Conservation (phyloP, 1,140 invertebrate genomes). For the Pachypeltis micranthus region DNA sequence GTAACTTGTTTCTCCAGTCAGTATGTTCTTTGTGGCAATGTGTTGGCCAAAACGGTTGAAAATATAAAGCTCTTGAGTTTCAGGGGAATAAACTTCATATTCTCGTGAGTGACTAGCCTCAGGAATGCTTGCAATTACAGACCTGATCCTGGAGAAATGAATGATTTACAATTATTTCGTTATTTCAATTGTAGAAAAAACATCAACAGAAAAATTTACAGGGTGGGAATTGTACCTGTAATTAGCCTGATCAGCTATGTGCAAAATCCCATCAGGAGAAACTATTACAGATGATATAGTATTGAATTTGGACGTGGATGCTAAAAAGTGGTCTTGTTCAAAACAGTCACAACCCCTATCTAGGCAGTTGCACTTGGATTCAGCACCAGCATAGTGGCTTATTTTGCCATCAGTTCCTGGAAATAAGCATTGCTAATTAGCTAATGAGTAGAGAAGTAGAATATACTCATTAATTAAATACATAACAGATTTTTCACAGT, state of each 20-base stretch:
- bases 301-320: conserved; percentile 85
- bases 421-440: too few relatives aligned
- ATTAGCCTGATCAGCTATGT: conserved; percentile 88
- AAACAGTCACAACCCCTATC: conserved; percentile 82
- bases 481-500: too few relatives aligned
- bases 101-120: conserved; percentile 68
- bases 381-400: conserved; percentile 79
- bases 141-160: conserved; percentile 53
- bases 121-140: conserved; percentile 83
- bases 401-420: conserved; percentile 79
- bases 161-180: background rate
- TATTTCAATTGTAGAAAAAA: too few relatives aligned
- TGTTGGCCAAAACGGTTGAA: conserved; percentile 95
- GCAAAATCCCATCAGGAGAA: conserved; percentile 84
- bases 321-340: conserved; percentile 80
- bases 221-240: too few relatives aligned
- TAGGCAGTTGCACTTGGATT: conserved; percentile 89
- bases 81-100: conserved; percentile 90
- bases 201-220: too few relatives aligned
- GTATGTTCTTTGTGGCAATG: conserved; percentile 78
- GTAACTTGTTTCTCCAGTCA: conserved; percentile 83
- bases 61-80: conserved; percentile 89
- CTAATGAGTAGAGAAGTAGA: too few relatives aligned
- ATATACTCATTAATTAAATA: too few relatives aligned
- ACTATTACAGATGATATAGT: conserved; percentile 87